phyloP scores from a whole-genome alignment of 2,888 invertebrate species.

The Iselma pallidipennis region DNA sequence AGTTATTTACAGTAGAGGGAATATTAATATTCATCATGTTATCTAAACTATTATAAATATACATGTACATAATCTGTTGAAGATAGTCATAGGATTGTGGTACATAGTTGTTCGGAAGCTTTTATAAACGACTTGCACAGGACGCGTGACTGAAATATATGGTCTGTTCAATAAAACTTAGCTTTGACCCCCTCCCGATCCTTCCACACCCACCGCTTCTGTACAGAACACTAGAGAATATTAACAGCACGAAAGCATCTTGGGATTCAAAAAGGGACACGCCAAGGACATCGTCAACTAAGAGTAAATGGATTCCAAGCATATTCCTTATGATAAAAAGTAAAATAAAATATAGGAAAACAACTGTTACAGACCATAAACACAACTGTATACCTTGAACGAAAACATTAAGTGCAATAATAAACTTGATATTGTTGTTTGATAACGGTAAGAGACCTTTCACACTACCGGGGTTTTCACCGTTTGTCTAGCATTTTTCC shows the following conservation, averaged over 20 bases:
- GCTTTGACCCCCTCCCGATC: neutral
- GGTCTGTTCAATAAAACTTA: neutral
- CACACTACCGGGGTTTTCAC: too few species aligned
- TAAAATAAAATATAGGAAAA: neutral
- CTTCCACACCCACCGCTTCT: too few species aligned
- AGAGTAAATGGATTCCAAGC: neutral
- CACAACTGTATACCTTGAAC: too few species aligned
- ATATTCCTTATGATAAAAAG: neutral
- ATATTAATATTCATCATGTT: neutral
- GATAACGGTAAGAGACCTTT: too few species aligned
- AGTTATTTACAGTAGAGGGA: neutral
- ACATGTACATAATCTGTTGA: neutral
- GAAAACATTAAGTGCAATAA: too few species aligned
- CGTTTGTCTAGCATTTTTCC: too few species aligned
- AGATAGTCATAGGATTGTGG: neutral
- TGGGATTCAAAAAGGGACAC: neutral
- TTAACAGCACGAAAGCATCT: neutral
- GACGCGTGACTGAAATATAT: neutral
- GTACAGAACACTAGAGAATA: neutral
- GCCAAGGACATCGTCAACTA: neutral
- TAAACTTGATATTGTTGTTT: too few species aligned
- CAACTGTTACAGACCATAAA: too few species aligned
- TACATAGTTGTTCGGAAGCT: neutral
- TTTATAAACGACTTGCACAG: neutral
- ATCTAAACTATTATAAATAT: neutral